These are phyloP conservation scores for Catharus bicknelli DNA, from an alignment of 2,113 vertebrate genomes.

Conservation along the genomic window DNA sequence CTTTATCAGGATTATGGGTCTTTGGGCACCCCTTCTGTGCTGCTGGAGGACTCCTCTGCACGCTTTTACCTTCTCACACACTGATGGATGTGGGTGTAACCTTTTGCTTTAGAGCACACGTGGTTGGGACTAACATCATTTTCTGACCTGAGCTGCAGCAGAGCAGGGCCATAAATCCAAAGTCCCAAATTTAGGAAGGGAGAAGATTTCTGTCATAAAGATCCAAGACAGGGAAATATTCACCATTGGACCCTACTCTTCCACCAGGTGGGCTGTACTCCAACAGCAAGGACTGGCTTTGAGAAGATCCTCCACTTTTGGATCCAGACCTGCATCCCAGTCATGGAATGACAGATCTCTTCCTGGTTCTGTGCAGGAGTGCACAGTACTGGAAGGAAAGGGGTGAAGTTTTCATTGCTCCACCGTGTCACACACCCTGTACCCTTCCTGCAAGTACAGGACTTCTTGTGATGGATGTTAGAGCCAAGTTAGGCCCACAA, in stretches of 20 bases:
- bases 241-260: neutral
- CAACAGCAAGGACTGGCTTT: neutral
- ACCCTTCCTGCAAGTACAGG: neutral
- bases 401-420: neutral
- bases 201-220: neutral
- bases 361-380: neutral
- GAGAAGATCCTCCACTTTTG: neutral
- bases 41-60: neutral
- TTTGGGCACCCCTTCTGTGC: neutral
- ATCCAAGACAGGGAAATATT: neutral
- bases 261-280: neutral
- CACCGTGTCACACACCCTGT: neutral
- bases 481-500: neutral
- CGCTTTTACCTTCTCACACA: neutral
- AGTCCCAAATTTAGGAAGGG: neutral
- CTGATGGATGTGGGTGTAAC: fast-evolving
- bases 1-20: neutral
- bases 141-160: neutral
- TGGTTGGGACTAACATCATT: neutral
- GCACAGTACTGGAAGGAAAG: neutral
- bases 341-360: neutral
- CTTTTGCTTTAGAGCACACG: neutral
- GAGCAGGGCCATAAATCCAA: neutral
- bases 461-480: neutral
- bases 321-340: neutral